These are phyloP conservation scores for Nylanderia fulva DNA, from an alignment of 1,140 invertebrate species.

Conservation along the genomic window DNA sequence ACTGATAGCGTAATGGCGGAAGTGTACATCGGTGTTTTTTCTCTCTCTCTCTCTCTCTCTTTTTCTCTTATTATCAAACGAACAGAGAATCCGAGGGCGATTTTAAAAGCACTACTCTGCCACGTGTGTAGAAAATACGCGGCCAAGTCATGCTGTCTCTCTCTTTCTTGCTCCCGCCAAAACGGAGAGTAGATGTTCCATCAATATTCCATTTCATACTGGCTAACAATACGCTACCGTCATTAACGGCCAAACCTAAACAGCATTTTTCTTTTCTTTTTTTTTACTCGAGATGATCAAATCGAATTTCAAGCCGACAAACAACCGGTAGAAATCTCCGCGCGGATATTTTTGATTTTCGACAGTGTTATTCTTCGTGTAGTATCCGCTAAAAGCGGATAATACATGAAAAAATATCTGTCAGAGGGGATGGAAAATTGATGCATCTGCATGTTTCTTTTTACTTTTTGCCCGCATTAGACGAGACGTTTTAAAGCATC, in stretches of 20 bases:
- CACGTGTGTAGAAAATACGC: slow-evolving; percentile 32
- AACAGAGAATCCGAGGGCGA: slow-evolving; percentile 13
- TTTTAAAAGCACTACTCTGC: slow-evolving; percentile 52
- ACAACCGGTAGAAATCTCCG: background rate
- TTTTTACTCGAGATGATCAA: slow-evolving; percentile 41
- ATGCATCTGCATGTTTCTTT: background rate
- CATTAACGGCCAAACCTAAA: slow-evolving; percentile 51
- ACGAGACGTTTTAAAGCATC: background rate
- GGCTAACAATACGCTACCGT: slow-evolving; percentile 11
- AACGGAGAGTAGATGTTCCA: slow-evolving; percentile 27
- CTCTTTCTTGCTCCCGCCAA: too few relatives aligned
- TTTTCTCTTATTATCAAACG: slow-evolving; percentile 54
- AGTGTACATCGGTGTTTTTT: slow-evolving; percentile 19
- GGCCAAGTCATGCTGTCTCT: slow-evolving; percentile 4
- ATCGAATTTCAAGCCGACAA: slow-evolving; percentile 27
- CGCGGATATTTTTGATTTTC: background rate
- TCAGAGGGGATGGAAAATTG: background rate
- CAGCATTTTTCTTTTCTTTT: background rate
- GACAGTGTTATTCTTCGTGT: background rate
- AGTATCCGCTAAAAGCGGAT: slow-evolving; percentile 21
- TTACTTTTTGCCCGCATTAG: background rate
- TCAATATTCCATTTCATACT: slow-evolving; percentile 48
- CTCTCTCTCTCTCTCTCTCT: slow-evolving; percentile 42
- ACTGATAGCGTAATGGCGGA: slow-evolving; percentile 3
- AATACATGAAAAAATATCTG: background rate